Percentiles rank a stretch among this genome's conserved stretches.
phyloP scores from a whole-genome alignment of 2,888 invertebrate species.

The Hirudinaria manillensis region DNA sequence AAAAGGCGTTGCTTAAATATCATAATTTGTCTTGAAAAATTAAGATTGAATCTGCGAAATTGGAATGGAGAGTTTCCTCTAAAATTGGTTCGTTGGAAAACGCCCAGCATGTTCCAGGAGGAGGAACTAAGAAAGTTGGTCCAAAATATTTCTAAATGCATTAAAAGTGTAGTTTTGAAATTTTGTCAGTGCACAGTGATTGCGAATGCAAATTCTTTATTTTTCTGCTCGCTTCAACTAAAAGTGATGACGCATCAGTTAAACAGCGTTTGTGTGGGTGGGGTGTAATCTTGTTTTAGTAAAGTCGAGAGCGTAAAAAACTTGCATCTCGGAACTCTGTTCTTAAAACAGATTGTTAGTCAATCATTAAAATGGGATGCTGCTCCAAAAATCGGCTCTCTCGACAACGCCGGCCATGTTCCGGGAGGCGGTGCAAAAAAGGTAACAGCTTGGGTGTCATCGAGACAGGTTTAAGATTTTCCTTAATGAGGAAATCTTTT shows the following conservation, averaged over 20 bases:
- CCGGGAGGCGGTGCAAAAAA: constrained; percentile 36
- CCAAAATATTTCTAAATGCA: background rate
- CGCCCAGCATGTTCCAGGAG: constrained; percentile 37
- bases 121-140: constrained; percentile 39
- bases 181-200: no score
- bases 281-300: no score
- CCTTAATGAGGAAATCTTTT: no score
- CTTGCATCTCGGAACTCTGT: constrained; percentile 2
- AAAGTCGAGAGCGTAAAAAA: background rate
- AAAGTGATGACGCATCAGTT: no score
- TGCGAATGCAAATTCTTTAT: no score
- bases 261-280: no score
- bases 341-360: constrained; percentile 32
- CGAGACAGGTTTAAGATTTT: background rate
- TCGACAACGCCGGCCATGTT: constrained; percentile 36
- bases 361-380: constrained; percentile 36
- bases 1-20: background rate
- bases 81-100: constrained; percentile 41
- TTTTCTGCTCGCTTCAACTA: no score
- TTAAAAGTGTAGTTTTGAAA: background rate
- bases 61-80: constrained; percentile 40
- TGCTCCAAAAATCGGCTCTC: constrained; percentile 38
- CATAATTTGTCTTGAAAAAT: background rate
- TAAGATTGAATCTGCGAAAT: constrained; percentile 40
- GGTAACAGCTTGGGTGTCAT: constrained; percentile 32